These are phyloP conservation scores for Lepidurus apus DNA, from an alignment of 1,140 invertebrate species.

Conservation along the genomic window DNA sequence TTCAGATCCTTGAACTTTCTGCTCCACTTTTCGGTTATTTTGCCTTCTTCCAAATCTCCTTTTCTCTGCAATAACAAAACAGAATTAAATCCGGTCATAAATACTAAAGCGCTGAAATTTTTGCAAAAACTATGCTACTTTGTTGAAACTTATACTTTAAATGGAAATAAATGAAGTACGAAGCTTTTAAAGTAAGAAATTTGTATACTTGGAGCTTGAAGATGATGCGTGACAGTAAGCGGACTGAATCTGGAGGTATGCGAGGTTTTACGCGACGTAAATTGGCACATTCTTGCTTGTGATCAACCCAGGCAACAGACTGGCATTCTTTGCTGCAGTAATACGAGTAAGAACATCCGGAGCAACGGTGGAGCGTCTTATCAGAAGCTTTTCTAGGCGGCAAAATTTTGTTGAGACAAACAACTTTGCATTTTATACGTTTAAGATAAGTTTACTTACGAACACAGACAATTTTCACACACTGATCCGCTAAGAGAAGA, in stretches of 20 bases:
- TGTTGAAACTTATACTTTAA: conserved; percentile 23
- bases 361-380: conserved; percentile 55
- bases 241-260: conserved; percentile 63
- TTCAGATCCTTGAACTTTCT: conserved; percentile 74
- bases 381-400: not conserved
- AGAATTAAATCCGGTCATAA: conserved; percentile 14
- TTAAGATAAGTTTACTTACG: conserved; percentile 46
- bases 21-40: conserved; percentile 60
- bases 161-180: not conserved
- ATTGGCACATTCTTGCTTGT: conserved; percentile 68
- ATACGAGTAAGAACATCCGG: conserved; percentile 69
- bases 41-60: conserved; percentile 57
- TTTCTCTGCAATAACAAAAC: conserved; percentile 48
- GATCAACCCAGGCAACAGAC: conserved; percentile 63
- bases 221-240: conserved; percentile 66
- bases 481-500: conserved; percentile 51
- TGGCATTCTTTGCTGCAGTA: conserved; percentile 72
- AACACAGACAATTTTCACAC: conserved; percentile 59
- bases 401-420: conserved; percentile 29
- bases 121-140: not conserved
- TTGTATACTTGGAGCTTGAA: conserved; percentile 53
- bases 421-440: conserved; percentile 29
- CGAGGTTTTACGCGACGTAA: conserved; percentile 60
- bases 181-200: conserved; percentile 27
- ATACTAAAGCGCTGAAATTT: no score